Base-by-base conservation (phyloP, 2,888 invertebrate genomes). In the Cerastis rubricosa region DNA sequence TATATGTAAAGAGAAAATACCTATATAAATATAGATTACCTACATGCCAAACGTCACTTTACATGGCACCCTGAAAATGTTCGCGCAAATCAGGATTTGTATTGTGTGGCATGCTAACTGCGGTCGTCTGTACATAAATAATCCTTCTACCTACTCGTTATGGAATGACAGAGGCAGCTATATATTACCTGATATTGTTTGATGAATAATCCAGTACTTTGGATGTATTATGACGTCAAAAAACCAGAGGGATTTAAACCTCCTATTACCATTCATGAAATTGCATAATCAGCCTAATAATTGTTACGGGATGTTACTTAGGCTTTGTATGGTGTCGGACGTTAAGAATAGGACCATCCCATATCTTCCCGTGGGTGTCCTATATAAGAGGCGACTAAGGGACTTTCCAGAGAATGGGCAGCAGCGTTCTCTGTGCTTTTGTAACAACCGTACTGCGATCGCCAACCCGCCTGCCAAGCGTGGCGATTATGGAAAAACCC, bases 141-240 rank as follows among this genome's bases (percentile, higher is more conserved):
- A 11, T 63, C 6, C 25, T 35, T 69, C 35, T 73, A 67, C 22
- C 19, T 67, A 43, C 64, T 29, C n/a, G 66, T 71, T 49, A 78
- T 74, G 49, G 40, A 64, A 45, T 64, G 64, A 65, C 63, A 74
- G 12, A 19, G 49, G 35, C 25, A 49, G 69, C 66, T 29, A 63
- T 85, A 74, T 54, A 64, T 81, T 45, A 85, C 25, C 82, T 71
- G 85, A 83, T 85, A 85, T 40, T 66, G 74, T 69, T 35, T 85
- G 77, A 77, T 81, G 68, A 74, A 81, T 65, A 85, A 57, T 22
- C 35, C 40, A 40, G 59, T 78, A 25, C 63, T 71, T 49, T 49
- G 19, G 43, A 14, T 64, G 64, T 74, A 74, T 66, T 85, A 66
- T 69, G 69, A 64, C 65, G 51, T 65, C 25, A 66, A 22, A n/a